Percentiles rank a stretch among this genome's conserved stretches.
Evolutionary conservation across 2,888 invertebrate species (phyloP).

Genomic region (Pseudanteris insignis): DNA sequence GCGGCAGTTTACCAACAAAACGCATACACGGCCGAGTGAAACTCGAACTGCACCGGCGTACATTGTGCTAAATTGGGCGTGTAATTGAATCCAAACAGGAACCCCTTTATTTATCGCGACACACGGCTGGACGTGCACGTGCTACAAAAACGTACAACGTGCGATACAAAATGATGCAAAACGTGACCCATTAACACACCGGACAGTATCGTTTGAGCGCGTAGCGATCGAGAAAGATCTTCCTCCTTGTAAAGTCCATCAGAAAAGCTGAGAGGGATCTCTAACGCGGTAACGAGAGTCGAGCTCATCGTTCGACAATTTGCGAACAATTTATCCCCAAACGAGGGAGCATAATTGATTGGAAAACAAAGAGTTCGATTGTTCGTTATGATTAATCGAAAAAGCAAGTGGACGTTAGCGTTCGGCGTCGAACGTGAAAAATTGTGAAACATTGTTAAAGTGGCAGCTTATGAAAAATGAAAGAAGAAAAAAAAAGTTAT

Average conservation of each 20-base stretch:
- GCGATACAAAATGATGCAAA: slow-evolving; percentile 13
- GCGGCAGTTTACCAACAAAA: slow-evolving; percentile 40
- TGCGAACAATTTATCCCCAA: too few relatives aligned
- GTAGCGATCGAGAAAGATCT: background rate
- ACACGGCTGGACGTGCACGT: slow-evolving; percentile 34
- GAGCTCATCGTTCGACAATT: too few relatives aligned
- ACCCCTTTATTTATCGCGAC: slow-evolving; percentile 40
- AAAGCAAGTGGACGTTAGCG: slow-evolving; percentile 6
- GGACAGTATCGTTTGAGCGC: slow-evolving; percentile 1
- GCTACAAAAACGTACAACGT: slow-evolving; percentile 18
- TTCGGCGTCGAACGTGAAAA: slow-evolving; percentile 22
- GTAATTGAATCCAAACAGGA: slow-evolving; percentile 49
- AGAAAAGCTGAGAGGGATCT: too few relatives aligned
- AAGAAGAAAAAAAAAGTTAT: slow-evolving; percentile 38
- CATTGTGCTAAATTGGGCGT: slow-evolving; percentile 48
- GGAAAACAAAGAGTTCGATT: too few relatives aligned
- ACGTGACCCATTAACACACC: slow-evolving; percentile 30
- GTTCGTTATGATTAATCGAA: too few relatives aligned
- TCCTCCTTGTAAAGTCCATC: slow-evolving; percentile 7
- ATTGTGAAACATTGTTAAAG: slow-evolving; percentile 17
- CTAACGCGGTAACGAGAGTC: too few relatives aligned
- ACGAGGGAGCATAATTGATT: too few relatives aligned
- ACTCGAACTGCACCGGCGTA: slow-evolving; percentile 18
- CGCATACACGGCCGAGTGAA: slow-evolving; percentile 4
- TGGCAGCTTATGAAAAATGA: slow-evolving; percentile 41